These are phyloP conservation scores for Holotrichia oblita DNA, from an alignment of 1,140 invertebrate species.

Conservation along the genomic window DNA sequence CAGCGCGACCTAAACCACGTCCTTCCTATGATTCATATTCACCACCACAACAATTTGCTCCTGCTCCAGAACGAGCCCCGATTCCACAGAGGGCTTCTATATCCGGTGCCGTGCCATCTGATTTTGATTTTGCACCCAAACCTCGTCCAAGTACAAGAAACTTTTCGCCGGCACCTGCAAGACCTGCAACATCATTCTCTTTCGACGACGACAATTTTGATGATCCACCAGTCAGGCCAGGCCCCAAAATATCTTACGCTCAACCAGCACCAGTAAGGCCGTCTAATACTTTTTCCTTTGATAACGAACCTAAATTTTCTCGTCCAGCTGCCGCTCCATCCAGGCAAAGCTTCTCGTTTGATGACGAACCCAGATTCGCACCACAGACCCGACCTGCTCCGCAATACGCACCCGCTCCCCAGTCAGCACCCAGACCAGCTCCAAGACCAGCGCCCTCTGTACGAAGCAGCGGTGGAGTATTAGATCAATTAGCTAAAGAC, in stretches of 20 bases:
- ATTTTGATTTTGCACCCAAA: slow-evolving; percentile 48
- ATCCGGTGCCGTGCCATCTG: background rate
- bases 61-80: slow-evolving; percentile 49
- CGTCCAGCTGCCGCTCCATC: slow-evolving; percentile 41
- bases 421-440: slow-evolving; percentile 50
- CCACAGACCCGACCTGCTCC: slow-evolving; percentile 47
- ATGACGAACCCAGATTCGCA: slow-evolving; percentile 41
- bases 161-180: slow-evolving; percentile 53
- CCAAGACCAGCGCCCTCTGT: slow-evolving; percentile 58
- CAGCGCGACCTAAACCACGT: slow-evolving; percentile 56
- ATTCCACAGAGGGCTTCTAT: slow-evolving; percentile 20
- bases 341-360: slow-evolving; percentile 38
- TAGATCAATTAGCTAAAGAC: slow-evolving; percentile 82
- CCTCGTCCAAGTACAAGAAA: slow-evolving; percentile 48
- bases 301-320: slow-evolving; percentile 44
- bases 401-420: slow-evolving; percentile 46
- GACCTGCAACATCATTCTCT: slow-evolving; percentile 35
- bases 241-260: slow-evolving; percentile 55
- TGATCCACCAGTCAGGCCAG: slow-evolving; percentile 56
- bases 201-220: slow-evolving; percentile 52
- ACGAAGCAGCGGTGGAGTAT: slow-evolving; percentile 68
- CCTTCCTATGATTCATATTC: slow-evolving; percentile 54
- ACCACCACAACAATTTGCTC: slow-evolving; percentile 50
- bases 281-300: slow-evolving; percentile 43
- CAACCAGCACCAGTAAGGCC: slow-evolving; percentile 51